Evolutionary conservation across 2,888 invertebrate genomes (phyloP), one percentile per base, ranked within the genome.

Genomic region (Phania funesta): DNA sequence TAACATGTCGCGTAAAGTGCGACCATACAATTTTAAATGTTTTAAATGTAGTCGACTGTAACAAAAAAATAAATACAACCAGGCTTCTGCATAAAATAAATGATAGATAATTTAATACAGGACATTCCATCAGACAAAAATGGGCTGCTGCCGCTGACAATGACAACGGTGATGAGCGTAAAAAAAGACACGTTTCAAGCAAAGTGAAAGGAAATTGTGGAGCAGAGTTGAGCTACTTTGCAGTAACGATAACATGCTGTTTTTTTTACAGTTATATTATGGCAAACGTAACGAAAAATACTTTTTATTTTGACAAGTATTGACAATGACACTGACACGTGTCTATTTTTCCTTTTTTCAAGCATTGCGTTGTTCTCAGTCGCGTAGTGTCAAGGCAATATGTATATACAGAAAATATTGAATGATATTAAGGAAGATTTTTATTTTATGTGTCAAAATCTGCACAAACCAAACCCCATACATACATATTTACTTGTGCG

Each of bases 261-360:
- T 44, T 38, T 60, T 24, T 50, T 46, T 26, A 29, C 8, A n/a
- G 8, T 35, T 24, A 50, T 50, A 18, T 50, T 48, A 38, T 41
- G 38, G 22, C 62, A 41, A 60, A 65, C 32, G 29, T 56, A 35
- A 70, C 58, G 38, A 56, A 54, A 70, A 58, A 52, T 70, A 56
- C 56, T 41, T 58, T 68, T 60, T 71, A 76, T 70, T 80, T 77
- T 84, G 84, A 79, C 84, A 84, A 65, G 78, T 79, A 84, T 84
- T 84, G 84, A 80, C 84, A 84, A 76, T 80, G 80, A 81, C 84
- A 84, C 77, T 84, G 86, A 87, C 87, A 87, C 87, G 87, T 87
- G 87, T 87, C 88, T 86, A 83, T 86, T 80, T 83, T 70, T 50
- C 41, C 26, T 20, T 60, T 29, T 50, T 38, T 20, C 9, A 16